Percentiles rank a stretch among this genome's conserved stretches.
These are phyloP conservation scores for Ophion ellenae DNA, from an alignment of 2,888 invertebrate species.

Conservation along the genomic window DNA sequence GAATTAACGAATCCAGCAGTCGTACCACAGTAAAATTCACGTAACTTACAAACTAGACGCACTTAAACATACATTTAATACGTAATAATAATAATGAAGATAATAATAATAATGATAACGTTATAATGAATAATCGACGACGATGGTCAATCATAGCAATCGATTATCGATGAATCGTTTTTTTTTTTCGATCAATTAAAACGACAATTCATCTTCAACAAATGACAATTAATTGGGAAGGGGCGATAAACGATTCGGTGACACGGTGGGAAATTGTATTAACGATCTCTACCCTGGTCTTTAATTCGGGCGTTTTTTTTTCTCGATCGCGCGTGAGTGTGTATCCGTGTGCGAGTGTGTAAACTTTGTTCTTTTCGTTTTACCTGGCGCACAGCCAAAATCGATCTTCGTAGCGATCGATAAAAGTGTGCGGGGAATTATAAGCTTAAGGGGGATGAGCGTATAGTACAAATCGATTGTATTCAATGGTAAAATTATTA, in stretches of 20 bases:
- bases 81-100: conserved; percentile 52
- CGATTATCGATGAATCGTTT: conserved; percentile 47
- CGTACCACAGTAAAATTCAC: conserved; percentile 48
- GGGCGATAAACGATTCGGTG: neutral
- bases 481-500: conserved; percentile 59
- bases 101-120: conserved; percentile 56
- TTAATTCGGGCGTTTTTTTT: conserved; percentile 28
- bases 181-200: conserved; percentile 33
- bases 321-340: conserved; percentile 14
- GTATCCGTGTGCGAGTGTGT: conserved; percentile 38
- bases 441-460: conserved; percentile 44
- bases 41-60: conserved; percentile 56
- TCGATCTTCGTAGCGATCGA: conserved; percentile 42
- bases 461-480: conserved; percentile 56
- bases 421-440: conserved; percentile 29
- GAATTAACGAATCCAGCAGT: conserved; percentile 53
- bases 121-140: conserved; percentile 65
- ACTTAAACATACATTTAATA: conserved; percentile 61
- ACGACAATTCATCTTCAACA: conserved; percentile 48
- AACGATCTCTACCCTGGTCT: conserved; percentile 39
- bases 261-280: neutral
- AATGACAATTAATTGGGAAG: conserved; percentile 9
- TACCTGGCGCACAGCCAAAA: conserved; percentile 32
- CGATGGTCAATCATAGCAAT: conserved; percentile 50
- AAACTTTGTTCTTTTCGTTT: conserved; percentile 18